Percentiles rank a stretch among this genome's conserved stretches.
These are phyloP conservation scores for Macroramphosus scolopax DNA, from an alignment of 2,797 vertebrate genomes.

Conservation along the genomic window DNA sequence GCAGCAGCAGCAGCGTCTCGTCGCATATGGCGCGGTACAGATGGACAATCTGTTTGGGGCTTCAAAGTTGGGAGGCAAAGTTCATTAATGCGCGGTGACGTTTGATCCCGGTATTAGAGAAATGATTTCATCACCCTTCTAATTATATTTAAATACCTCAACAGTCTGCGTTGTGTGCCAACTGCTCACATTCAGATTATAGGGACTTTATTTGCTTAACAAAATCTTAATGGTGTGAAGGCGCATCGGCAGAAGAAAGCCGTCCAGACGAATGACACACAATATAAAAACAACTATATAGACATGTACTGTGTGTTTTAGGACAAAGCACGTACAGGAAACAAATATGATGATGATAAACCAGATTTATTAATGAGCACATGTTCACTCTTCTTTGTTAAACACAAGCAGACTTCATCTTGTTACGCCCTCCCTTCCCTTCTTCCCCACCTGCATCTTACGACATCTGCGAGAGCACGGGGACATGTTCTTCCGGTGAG, in stretches of 20 bases:
- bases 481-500: conserved; percentile 66
- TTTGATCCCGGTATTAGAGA: conserved; percentile 57
- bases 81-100: conserved; percentile 62
- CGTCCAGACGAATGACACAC: too few relatives aligned
- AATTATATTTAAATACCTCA: conserved; percentile 54
- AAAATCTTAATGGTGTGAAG: too few relatives aligned
- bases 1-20: conserved; percentile 39
- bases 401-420: conserved; percentile 19
- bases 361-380: too few relatives aligned
- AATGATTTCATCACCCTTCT: conserved; percentile 62
- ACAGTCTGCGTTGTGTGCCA: conserved; percentile 40
- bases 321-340: too few relatives aligned
- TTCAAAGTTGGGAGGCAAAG: conserved; percentile 69
- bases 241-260: too few relatives aligned
- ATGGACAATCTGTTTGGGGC: conserved; percentile 67
- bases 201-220: too few relatives aligned
- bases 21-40: conserved; percentile 67
- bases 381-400: conserved; percentile 8
- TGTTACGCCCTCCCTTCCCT: conserved; percentile 6
- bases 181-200: conserved; percentile 17
- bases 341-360: too few relatives aligned
- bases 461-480: conserved; percentile 24
- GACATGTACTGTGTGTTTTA: too few relatives aligned
- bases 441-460: conserved; percentile 34
- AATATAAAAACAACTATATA: too few relatives aligned